Percentiles rank a stretch among this genome's conserved stretches.
Evolutionary conservation across 2,888 invertebrate species (phyloP).

Genomic region (Lycophotia porphyrea): DNA sequence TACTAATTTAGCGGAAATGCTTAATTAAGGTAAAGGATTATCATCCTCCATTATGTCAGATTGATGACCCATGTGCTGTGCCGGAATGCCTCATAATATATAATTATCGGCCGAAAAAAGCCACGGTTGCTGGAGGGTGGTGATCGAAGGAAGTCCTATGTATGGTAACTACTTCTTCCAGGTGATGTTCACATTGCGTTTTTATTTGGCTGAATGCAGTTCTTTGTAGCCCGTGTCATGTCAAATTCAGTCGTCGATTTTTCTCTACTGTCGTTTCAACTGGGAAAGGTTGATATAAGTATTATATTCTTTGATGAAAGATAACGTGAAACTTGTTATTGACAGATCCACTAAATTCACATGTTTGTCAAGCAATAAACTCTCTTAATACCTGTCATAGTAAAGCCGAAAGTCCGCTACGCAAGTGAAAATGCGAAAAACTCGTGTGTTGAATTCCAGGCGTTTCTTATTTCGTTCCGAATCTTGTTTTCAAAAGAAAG

Average conservation of each 20-base stretch:
- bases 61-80: not conserved
- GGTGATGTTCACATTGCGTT: not conserved
- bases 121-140: not conserved
- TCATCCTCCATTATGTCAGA: not conserved
- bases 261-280: not conserved
- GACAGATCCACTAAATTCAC: slow-evolving; percentile 9
- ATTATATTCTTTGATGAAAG: not conserved
- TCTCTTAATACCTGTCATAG: not conserved
- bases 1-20: slow-evolving; percentile 39
- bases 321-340: slow-evolving; percentile 25
- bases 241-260: not conserved
- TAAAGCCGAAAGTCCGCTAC: slow-evolving; percentile 33
- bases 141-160: not conserved
- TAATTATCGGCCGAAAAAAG: not conserved
- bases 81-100: not conserved
- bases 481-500: slow-evolving; percentile 52
- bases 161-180: not conserved
- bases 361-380: slow-evolving; percentile 10
- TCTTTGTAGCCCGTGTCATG: not conserved
- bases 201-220: not conserved
- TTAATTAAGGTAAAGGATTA: slow-evolving; percentile 50
- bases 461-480: slow-evolving; percentile 38
- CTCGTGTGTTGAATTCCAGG: slow-evolving; percentile 30
- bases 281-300: not conserved
- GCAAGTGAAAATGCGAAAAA: slow-evolving; percentile 27